Evolutionary conservation across 2,797 vertebrate species (phyloP).

Genomic region (Danio jaintianensis): DNA sequence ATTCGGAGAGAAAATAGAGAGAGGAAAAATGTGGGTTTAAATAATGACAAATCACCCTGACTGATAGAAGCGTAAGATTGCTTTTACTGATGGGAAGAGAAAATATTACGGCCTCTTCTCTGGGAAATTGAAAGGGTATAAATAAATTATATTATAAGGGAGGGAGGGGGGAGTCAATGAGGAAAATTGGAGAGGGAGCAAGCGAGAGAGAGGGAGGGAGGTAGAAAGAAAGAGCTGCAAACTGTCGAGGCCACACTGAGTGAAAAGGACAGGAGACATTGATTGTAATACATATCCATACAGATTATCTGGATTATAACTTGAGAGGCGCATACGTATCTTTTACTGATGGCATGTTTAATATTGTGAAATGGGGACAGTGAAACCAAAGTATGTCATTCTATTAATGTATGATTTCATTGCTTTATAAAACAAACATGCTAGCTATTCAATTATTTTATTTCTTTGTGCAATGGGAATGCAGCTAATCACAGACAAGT

Average conservation of each 20-base stretch:
- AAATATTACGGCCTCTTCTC: constrained; percentile 63
- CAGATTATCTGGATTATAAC: constrained; percentile 18
- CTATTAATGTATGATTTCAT: background rate
- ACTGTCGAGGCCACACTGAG: constrained; percentile 29
- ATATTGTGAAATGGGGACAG: too few relatives aligned
- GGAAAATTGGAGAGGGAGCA: constrained; percentile 48
- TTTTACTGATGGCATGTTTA: background rate
- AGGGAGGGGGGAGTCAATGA: constrained; percentile 53
- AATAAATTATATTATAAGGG: constrained; percentile 66
- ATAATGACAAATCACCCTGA: constrained; percentile 64
- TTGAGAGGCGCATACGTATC: background rate
- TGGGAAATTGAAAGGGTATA: constrained; percentile 65
- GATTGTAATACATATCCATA: constrained; percentile 38
- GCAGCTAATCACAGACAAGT: too few relatives aligned
- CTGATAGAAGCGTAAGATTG: constrained; percentile 66
- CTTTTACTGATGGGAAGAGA: constrained; percentile 65
- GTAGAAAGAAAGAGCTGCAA: constrained; percentile 33
- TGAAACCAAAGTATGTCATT: background rate
- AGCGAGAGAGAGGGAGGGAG: constrained; percentile 38
- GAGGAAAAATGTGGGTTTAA: constrained; percentile 56
- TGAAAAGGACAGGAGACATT: constrained; percentile 29
- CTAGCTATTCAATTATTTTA: too few relatives aligned
- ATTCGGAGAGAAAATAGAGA: constrained; percentile 40
- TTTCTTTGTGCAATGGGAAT: too few relatives aligned
- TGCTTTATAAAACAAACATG: too few relatives aligned